Base-by-base conservation (phyloP, 2,797 vertebrate genomes). In the Etheostoma nigrum region DNA sequence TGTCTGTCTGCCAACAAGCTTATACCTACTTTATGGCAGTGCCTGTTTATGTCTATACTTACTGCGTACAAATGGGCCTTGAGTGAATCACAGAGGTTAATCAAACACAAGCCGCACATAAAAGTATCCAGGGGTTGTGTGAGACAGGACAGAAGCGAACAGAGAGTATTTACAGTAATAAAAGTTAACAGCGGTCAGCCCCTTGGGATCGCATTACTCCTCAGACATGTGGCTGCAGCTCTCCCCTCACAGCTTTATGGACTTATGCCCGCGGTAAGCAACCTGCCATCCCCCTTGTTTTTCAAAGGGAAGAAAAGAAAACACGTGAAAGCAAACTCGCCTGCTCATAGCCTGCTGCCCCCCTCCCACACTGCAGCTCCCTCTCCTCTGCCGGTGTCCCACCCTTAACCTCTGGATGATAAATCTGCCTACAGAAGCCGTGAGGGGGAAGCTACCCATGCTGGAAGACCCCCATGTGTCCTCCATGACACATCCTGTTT, bases 351-450 rank as follows among this genome's bases (percentile, higher is more conserved):
- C 76, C 71, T 49, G 55, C 81, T 68, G 62, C 58, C 79, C 78
- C 47, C 33, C 65, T 63, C 83, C 63, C 68, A 61, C 72, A 42
- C 52, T 40, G 54, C 53, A 63, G 67, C 75, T 51, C 62, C 58
- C 68, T 77, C 82, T 71, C 66, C 78, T 86, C 78, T 74, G 81
- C 86, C 64, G 48, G 84, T 85, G 84, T 90, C 79, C 88, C 87
- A 92, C 91, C 88, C 88, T 93, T 95, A 93, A 95, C 93, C 93
- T 81, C 82, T 51, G 67, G 90, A 89, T 92, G 85, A 95, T 96
- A 95, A 95, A 95, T 95, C 94, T 94, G 88, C 85, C 87, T 70
- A 79, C 89, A 91, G 88, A 84, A 91, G 90, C 92, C 86, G 88
- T 85, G 86, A 80, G 82, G 61, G 75, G 82, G 84, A 88, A 83